Evolutionary conservation across 1,140 invertebrate species (phyloP).

Genomic region (Anagrus nilaparvatae): DNA sequence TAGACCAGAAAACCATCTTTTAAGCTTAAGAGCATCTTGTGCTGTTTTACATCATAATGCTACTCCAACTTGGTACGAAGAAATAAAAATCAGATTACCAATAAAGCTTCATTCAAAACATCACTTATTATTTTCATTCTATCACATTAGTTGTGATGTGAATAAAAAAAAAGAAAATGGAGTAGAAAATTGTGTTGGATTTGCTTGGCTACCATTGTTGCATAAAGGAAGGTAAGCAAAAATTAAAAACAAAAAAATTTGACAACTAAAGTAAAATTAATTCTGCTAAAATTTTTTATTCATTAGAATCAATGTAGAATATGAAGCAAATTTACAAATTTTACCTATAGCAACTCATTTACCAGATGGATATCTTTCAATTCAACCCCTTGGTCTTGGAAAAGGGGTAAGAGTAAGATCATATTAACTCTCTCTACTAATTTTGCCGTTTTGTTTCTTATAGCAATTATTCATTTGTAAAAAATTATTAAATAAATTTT

Average conservation of each 20-base stretch:
- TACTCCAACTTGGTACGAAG: conserved; percentile 73
- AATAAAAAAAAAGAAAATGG: conserved; percentile 69
- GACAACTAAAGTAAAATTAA: conserved; percentile 2
- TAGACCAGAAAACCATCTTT: conserved; percentile 51
- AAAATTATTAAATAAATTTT: too few relatives aligned
- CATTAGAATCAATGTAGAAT: conserved; percentile 38
- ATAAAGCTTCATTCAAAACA: conserved; percentile 66
- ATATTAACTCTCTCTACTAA: too few relatives aligned
- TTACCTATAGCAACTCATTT: conserved; percentile 77
- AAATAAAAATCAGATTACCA: conserved; percentile 79
- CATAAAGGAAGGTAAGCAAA: conserved; percentile 59
- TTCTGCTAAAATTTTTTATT: conserved; percentile 13
- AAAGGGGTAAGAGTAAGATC: conserved; percentile 63
- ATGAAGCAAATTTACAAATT: conserved; percentile 65
- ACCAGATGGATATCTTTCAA: conserved; percentile 76
- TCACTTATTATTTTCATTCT: conserved; percentile 81
- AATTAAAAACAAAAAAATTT: conserved; percentile 2
- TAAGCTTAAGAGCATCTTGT: conserved; percentile 56
- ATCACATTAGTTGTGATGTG: conserved; percentile 79
- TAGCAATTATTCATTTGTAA: too few relatives aligned
- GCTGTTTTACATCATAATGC: conserved; percentile 73
- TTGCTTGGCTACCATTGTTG: conserved; percentile 79
- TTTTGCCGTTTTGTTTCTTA: too few relatives aligned
- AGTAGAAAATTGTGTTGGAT: conserved; percentile 81
- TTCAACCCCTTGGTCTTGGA: conserved; percentile 79